Conservation (phyloP, 2,888 invertebrate genomes). For the Scaeva pyrastri region DNA sequence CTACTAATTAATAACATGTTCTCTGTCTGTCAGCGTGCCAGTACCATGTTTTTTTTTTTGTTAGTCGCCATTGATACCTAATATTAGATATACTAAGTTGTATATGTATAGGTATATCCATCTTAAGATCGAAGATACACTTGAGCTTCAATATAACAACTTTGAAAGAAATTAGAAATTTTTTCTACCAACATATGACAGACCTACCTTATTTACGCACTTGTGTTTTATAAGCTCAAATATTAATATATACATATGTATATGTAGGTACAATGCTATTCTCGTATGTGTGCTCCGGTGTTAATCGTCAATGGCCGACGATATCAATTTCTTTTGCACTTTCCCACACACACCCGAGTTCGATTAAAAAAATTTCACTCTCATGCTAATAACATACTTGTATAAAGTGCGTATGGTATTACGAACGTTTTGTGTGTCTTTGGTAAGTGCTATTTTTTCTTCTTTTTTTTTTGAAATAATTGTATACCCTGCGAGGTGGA, state of each 20-base stretch:
- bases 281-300: slow-evolving; percentile 29
- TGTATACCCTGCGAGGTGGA: neutral
- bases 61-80: no score
- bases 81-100: no score
- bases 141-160: neutral
- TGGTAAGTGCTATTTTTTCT: slow-evolving; percentile 30
- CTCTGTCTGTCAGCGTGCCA: slow-evolving; percentile 15
- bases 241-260: neutral
- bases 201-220: slow-evolving; percentile 22
- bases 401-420: slow-evolving; percentile 29
- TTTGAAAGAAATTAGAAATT: slow-evolving; percentile 65
- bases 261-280: no score
- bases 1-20: slow-evolving; percentile 53
- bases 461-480: neutral
- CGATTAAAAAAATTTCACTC: slow-evolving; percentile 70
- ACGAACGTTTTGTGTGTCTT: slow-evolving; percentile 9
- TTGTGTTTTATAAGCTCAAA: slow-evolving; percentile 27
- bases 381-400: slow-evolving; percentile 24
- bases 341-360: slow-evolving; percentile 66
- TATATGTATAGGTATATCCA: neutral
- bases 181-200: neutral
- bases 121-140: no score
- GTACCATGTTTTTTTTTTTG: no score
- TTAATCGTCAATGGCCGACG: slow-evolving; percentile 46
- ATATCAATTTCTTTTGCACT: slow-evolving; percentile 73